Conservation (phyloP, 2,113 vertebrate species). For the Etia nguti region DNA sequence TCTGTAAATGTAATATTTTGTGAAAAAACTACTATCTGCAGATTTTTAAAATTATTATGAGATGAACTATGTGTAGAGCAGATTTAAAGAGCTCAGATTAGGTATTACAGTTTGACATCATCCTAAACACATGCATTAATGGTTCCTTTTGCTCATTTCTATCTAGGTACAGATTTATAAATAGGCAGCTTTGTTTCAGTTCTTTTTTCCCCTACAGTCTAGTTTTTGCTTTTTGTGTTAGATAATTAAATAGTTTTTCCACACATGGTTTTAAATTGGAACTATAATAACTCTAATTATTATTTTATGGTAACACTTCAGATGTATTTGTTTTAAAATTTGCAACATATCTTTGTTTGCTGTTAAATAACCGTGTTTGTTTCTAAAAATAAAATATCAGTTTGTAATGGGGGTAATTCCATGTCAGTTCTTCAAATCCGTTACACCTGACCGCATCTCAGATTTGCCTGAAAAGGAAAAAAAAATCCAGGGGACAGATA, state of each 20-base stretch:
- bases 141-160: background rate
- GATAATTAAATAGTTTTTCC: background rate
- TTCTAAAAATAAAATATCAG: background rate
- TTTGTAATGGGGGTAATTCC: background rate
- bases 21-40: background rate
- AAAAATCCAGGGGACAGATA: background rate
- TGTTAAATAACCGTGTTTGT: background rate
- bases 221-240: background rate
- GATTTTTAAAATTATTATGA: background rate
- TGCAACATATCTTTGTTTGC: background rate
- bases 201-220: background rate
- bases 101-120: background rate
- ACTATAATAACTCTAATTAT: background rate
- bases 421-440: background rate
- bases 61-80: background rate
- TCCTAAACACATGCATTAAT: background rate
- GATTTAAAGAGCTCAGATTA: background rate
- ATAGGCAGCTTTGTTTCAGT: background rate
- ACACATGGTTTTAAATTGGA: background rate
- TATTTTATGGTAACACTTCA: background rate
- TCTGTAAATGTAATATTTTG: background rate
- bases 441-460: background rate
- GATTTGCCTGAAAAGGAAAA: background rate
- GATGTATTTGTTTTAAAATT: background rate
- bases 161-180: background rate